Evolutionary conservation across 2,888 invertebrate species (phyloP).

Genomic region (Ramazzottius varieornatus): DNA sequence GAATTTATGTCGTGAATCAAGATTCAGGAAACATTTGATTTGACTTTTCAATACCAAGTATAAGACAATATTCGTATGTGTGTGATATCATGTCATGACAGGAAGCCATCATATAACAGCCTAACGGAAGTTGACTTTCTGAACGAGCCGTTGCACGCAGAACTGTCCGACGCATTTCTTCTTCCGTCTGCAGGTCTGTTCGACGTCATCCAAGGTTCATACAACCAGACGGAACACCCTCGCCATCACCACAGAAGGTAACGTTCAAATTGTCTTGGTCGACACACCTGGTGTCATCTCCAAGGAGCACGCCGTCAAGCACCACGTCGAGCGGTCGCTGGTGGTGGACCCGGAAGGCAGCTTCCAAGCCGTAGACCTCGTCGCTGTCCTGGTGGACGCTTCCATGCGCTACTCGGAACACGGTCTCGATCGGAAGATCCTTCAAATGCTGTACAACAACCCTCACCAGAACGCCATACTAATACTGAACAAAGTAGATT

Average conservation of each 20-base stretch:
- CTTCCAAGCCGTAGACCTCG: constrained; percentile 10
- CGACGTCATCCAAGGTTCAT: constrained; percentile 68
- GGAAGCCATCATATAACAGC: background rate
- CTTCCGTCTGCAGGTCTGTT: constrained; percentile 44
- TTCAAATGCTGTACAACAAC: constrained; percentile 38
- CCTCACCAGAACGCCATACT: constrained; percentile 34
- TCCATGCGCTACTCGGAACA: constrained; percentile 41
- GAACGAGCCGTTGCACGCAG: background rate
- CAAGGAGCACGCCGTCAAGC: constrained; percentile 11
- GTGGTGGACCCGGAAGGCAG: constrained; percentile 30
- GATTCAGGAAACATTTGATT: background rate
- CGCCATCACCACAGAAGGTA: constrained; percentile 43
- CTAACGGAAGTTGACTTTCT: background rate
- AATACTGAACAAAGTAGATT: constrained; percentile 63
- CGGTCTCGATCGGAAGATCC: constrained; percentile 38
- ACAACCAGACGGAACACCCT: constrained; percentile 48
- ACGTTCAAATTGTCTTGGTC: constrained; percentile 42
- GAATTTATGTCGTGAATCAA: background rate
- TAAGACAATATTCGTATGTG: background rate
- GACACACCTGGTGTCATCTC: background rate
- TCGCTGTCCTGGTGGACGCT: constrained; percentile 63
- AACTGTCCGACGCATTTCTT: constrained; percentile 1
- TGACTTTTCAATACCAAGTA: background rate
- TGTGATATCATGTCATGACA: background rate
- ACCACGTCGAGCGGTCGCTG: constrained; percentile 24